Evolutionary conservation across 1,140 invertebrate genomes (phyloP).

Genomic region (Aethina tumida): DNA sequence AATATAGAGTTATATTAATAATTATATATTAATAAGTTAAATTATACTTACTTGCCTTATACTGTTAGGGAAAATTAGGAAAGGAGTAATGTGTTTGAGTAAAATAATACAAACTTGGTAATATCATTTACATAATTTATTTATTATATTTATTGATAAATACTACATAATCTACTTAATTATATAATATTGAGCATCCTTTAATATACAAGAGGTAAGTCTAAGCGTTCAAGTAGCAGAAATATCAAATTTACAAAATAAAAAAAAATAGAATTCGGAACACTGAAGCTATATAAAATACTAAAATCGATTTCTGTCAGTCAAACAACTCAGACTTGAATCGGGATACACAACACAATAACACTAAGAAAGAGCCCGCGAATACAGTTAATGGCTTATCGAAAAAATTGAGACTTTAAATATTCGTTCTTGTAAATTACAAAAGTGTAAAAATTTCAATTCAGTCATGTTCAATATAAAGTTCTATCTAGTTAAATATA

Average conservation of each 20-base stretch:
- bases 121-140: constrained; percentile 34
- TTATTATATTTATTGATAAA: constrained; percentile 35
- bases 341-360: constrained; percentile 33
- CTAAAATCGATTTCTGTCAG: constrained; percentile 25
- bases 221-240: constrained; percentile 37
- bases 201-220: constrained; percentile 35
- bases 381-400: constrained; percentile 29
- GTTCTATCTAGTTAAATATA: constrained; percentile 6
- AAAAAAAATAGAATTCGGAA: constrained; percentile 4
- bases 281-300: constrained; percentile 12
- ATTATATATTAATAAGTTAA: no score
- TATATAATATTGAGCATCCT: constrained; percentile 37
- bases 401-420: constrained; percentile 30
- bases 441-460: constrained; percentile 31
- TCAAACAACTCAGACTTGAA: constrained; percentile 33
- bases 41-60: no score
- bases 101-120: no score
- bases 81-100: no score
- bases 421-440: constrained; percentile 31
- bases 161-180: constrained; percentile 36
- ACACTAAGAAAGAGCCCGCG: constrained; percentile 22
- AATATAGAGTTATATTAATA: no score
- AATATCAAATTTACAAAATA: constrained; percentile 19
- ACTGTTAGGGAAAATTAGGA: no score
- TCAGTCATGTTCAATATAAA: constrained; percentile 22